Evolutionary conservation across 2,888 invertebrate genomes (phyloP).

Genomic region (Latrodectus elegans): DNA sequence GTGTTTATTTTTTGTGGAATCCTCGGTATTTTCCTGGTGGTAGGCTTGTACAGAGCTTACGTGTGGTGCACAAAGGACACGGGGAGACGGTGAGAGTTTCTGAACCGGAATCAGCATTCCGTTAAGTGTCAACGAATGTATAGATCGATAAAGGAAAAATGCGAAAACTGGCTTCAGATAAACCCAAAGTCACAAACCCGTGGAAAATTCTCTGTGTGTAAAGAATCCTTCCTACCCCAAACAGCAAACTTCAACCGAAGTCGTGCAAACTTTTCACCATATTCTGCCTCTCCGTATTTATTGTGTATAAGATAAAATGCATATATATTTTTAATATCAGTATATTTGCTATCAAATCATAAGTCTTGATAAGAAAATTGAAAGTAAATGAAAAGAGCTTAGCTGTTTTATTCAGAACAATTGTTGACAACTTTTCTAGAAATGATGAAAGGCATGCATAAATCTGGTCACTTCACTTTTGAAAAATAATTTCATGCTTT

Average conservation of each 20-base stretch:
- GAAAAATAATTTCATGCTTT: too few species aligned
- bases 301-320: not conserved
- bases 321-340: too few species aligned
- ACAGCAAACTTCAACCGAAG: not conserved
- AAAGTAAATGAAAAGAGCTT: too few species aligned
- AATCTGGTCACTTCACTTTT: too few species aligned
- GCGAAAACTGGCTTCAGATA: not conserved
- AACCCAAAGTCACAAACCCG: not conserved
- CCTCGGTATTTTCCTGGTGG: slow-evolving; percentile 39
- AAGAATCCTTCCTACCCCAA: not conserved
- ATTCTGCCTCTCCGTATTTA: not conserved
- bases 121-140: slow-evolving; percentile 8
- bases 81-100: slow-evolving; percentile 10
- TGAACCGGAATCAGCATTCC: too few species aligned
- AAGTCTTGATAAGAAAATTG: too few species aligned
- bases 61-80: slow-evolving; percentile 53
- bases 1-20: slow-evolving; percentile 48
- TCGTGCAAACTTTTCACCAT: not conserved
- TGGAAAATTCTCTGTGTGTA: not conserved
- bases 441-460: too few species aligned
- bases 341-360: too few species aligned
- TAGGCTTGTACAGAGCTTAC: slow-evolving; percentile 50
- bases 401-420: too few species aligned
- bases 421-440: too few species aligned
- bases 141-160: not conserved